phyloP scores from a whole-genome alignment of 2,797 vertebrate genomes.

The Coccyzus lansbergi region DNA sequence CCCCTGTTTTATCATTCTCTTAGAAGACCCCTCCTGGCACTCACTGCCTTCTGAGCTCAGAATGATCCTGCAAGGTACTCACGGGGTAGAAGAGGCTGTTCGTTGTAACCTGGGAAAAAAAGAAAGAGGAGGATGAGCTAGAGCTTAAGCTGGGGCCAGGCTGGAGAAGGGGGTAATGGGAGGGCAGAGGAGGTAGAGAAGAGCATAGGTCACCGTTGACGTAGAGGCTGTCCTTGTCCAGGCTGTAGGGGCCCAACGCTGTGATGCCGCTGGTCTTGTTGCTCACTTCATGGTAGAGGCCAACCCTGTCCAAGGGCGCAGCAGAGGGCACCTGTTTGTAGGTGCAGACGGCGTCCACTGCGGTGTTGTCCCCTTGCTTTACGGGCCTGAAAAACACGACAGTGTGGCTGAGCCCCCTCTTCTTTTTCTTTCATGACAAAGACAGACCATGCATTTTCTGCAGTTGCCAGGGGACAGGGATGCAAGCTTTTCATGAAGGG shows the following conservation, averaged over 20 bases:
- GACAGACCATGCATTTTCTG: too few relatives aligned
- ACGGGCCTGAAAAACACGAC: slow-evolving; percentile 33
- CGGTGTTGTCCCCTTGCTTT: slow-evolving; percentile 24
- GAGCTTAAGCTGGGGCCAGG: neutral
- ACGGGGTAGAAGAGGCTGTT: neutral
- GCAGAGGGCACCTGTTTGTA: neutral
- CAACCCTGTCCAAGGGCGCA: slow-evolving; percentile 16
- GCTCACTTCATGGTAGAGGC: slow-evolving; percentile 68
- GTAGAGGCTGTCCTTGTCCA: too few relatives aligned
- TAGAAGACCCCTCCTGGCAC: too few relatives aligned
- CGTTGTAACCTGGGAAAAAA: neutral
- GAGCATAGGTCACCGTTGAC: neutral
- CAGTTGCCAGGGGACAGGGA: too few relatives aligned
- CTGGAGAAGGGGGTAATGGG: neutral
- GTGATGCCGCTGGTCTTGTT: slow-evolving; percentile 55
- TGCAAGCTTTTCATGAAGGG: too few relatives aligned
- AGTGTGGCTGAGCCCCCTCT: too few relatives aligned
- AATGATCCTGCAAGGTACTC: too few relatives aligned
- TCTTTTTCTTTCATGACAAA: too few relatives aligned
- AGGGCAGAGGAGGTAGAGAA: neutral
- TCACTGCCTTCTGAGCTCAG: too few relatives aligned
- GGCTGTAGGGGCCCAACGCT: slow-evolving; percentile 66
- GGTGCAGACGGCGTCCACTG: slow-evolving; percentile 64
- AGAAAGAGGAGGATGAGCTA: neutral
- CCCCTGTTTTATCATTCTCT: too few relatives aligned